Evolutionary conservation across 2,797 vertebrate genomes (phyloP), one percentile per base, ranked within the genome.

Genomic region (Hybognathus amarus): DNA sequence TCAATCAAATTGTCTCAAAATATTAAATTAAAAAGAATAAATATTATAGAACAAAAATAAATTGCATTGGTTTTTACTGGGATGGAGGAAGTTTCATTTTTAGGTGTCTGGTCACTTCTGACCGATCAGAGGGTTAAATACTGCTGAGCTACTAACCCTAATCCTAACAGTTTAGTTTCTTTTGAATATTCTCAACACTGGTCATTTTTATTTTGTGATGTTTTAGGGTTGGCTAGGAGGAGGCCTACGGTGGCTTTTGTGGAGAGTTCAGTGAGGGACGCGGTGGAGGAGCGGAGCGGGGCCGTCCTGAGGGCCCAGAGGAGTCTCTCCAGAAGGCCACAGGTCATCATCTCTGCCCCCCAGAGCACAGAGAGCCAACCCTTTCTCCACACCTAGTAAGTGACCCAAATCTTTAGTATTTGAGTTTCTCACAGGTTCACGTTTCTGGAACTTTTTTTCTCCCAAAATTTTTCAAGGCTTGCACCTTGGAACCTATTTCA

Each of bases 311-410:
- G 78, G 94, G 94, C 90, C 91, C 95, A 88, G 95, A 96, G 94
- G 94, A 96, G 89, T 90, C 89, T 91, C 96, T 36, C 95, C 96
- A 6, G 94, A 93, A 30, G 93, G 96, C 20, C 96, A 97, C 90
- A 94, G 98, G 73, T 98, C 97, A 0, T 98, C 97, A 0, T 99
- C 97, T 36, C 93, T 98, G 69, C 98, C 97, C 77, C 97, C 97
- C 82, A 91, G 95, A 15, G 95, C 90, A 85, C 95, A 97, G 64
- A 94, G 95, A 84, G 83, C 90, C 54, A 91, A 42, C 4, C 88
- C 91, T 11, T 11, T 91, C 12, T 70, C 91, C 1, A 95, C 95
- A 47, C 97, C 97, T 85, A 95, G 98, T 99, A 94, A 86, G 96
- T 87, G 22, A 69, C 47, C 22, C 22, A 47, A 22, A 24, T 24